These are phyloP conservation scores for Mormyrus iriodes DNA, from an alignment of 2,113 vertebrate species.

Conservation along the genomic window DNA sequence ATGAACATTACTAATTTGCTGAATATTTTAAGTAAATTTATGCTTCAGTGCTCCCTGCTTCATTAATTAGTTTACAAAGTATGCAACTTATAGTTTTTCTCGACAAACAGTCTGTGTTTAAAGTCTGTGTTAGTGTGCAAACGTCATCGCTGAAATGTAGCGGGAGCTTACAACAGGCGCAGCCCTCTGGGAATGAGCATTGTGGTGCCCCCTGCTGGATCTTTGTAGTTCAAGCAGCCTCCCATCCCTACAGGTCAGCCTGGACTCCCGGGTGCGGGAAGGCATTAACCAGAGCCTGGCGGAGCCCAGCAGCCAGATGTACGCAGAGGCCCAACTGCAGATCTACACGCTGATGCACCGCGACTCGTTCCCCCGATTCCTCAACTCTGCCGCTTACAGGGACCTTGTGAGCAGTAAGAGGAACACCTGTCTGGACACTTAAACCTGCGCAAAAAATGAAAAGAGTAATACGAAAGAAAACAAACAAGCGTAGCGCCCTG, in stretches of 20 bases:
- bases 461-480: slow-evolving; percentile 25
- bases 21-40: background rate
- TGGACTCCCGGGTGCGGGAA: slow-evolving; percentile 92
- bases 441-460: slow-evolving; percentile 38
- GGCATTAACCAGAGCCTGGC: slow-evolving; percentile 87
- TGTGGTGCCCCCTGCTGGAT: background rate
- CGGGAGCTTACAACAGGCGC: no score
- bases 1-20: background rate
- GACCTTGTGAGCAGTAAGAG: slow-evolving; percentile 77
- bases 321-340: slow-evolving; percentile 93
- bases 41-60: background rate
- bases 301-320: slow-evolving; percentile 82
- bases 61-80: background rate
- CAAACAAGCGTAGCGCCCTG: slow-evolving; percentile 50
- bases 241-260: slow-evolving; percentile 73
- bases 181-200: background rate
- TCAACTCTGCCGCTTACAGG: slow-evolving; percentile 89
- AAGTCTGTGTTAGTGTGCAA: background rate
- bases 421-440: slow-evolving; percentile 80
- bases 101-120: background rate
- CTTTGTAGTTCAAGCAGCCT: background rate
- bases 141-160: background rate
- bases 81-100: background rate
- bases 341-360: slow-evolving; percentile 99
- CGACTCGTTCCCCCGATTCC: slow-evolving; percentile 95